Evolutionary conservation across 2,888 invertebrate genomes (phyloP), one percentile per base, ranked within the genome.

Genomic region (Epsilonema sp.): DNA sequence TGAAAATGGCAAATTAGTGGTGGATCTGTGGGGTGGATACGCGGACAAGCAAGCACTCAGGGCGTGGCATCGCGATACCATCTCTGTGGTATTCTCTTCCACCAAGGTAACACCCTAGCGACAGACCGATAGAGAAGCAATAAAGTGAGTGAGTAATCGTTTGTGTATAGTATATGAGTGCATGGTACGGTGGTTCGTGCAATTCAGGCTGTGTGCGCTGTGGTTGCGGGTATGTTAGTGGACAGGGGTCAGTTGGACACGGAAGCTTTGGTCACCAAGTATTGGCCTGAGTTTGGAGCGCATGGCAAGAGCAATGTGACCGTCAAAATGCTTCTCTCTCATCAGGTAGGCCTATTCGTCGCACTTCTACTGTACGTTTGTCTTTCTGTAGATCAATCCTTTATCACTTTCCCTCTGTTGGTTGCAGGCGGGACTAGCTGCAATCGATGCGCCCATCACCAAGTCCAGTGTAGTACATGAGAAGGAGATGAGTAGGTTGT

Each of bases 11-110:
- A 52, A 62, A 44, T 53, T 60, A 20, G 65, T 67, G 13, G 65
- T 65, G 1, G 62, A 67, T 52, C 26, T 67, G 19, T 66, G 65
- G 65, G 67, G 65, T 31, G 67, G 67, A n/a, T 62, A 60, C 50
- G 63, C 63, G n/a, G 65, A 67, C 55, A 45, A 49, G 20, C 52
- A 54, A 36, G 53, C 55, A 42, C 53, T 56, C 26, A 47, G 61
- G 41, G 54, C 53, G 16, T 65, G 67, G 65, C 61, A 57, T 47
- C 54, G 64, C 40, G 62, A 66, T 49, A 66, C 65, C 20, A 52
- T 65, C 8, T 56, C 62, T 2, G 56, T 60, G 23, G 59, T 64
- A 37, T 65, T 60, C 53, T 66, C 65, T 13, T 57, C 61, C 23
- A 65, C 65, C 4, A 67, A 67, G 51, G 60, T 59, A 48, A 48